Percentiles rank a stretch among this genome's conserved stretches.
phyloP scores from a whole-genome alignment of 2,113 vertebrate genomes.

The Amia ocellicauda region DNA sequence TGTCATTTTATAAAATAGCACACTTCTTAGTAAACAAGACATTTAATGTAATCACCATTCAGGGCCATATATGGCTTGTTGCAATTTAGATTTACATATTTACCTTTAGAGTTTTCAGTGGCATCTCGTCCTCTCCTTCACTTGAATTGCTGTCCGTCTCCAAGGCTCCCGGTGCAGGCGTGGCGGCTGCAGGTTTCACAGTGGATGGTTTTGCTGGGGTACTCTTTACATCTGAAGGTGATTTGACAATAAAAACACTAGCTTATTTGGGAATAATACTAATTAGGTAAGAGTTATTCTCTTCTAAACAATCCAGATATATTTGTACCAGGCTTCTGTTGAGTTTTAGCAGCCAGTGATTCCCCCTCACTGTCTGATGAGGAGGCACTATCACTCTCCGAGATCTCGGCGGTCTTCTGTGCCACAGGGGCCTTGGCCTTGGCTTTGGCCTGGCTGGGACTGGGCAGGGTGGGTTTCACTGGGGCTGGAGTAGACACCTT shows the following conservation, averaged over 20 bases:
- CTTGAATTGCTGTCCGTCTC: too few species aligned
- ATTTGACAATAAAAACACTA: too few species aligned
- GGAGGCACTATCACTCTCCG: constrained; percentile 10
- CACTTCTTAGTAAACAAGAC: too few species aligned
- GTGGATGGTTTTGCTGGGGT: background rate
- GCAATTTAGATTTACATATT: too few species aligned
- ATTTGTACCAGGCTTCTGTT: constrained; percentile 4
- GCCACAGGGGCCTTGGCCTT: background rate
- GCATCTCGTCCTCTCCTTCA: too few species aligned
- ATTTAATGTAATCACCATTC: too few species aligned
- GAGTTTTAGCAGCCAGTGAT: background rate
- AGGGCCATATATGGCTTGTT: too few species aligned
- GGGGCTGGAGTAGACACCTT: background rate
- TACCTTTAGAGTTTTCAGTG: too few species aligned
- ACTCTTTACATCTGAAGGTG: too few species aligned
- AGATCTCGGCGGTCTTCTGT: constrained; percentile 14
- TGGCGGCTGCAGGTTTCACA: background rate
- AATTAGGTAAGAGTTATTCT: too few species aligned
- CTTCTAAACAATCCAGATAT: background rate
- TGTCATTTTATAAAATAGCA: too few species aligned
- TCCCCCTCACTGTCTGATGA: constrained; percentile 20
- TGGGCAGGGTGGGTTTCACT: background rate
- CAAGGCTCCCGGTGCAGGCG: too few species aligned
- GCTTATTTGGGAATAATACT: background rate
- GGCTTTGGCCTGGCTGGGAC: background rate